phyloP scores from a whole-genome alignment of 2,113 vertebrate genomes.

The Gambusia affinis region DNA sequence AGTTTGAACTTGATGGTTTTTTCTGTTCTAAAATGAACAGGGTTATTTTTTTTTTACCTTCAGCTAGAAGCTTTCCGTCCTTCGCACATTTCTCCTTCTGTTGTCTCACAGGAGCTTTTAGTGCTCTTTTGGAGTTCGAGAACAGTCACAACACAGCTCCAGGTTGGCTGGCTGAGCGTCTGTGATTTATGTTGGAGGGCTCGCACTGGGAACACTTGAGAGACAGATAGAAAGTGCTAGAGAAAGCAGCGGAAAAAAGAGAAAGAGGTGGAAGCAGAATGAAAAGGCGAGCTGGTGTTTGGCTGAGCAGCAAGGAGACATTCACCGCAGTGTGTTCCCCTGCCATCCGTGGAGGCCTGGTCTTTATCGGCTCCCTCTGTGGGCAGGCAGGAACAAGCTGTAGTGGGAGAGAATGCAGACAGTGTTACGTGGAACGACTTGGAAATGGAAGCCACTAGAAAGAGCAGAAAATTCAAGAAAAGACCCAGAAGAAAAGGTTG shows the following conservation, averaged over 20 bases:
- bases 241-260: background rate
- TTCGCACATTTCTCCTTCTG: conserved; percentile 39
- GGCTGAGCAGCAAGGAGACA: conserved; percentile 29
- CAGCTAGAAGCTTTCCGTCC: conserved; percentile 24
- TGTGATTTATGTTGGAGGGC: conserved; percentile 40
- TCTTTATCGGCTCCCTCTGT: conserved; percentile 42
- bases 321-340: conserved; percentile 36
- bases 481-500: background rate
- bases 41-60: background rate
- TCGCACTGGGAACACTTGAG: conserved; percentile 48
- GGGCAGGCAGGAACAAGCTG: conserved; percentile 7
- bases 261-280: conserved; percentile 9
- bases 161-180: conserved; percentile 27
- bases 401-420: background rate
- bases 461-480: background rate
- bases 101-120: conserved; percentile 61
- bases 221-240: conserved; percentile 22
- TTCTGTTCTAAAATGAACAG: conserved; percentile 15
- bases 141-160: conserved; percentile 32
- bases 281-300: conserved; percentile 32
- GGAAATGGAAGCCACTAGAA: background rate
- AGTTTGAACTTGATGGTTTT: conserved; percentile 9
- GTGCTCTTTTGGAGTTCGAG: conserved; percentile 34
- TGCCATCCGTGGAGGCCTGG: conserved; percentile 28
- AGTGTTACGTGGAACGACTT: background rate